Evolutionary conservation across 1,140 invertebrate species (phyloP).

Genomic region (Stegodyphus dumicola): DNA sequence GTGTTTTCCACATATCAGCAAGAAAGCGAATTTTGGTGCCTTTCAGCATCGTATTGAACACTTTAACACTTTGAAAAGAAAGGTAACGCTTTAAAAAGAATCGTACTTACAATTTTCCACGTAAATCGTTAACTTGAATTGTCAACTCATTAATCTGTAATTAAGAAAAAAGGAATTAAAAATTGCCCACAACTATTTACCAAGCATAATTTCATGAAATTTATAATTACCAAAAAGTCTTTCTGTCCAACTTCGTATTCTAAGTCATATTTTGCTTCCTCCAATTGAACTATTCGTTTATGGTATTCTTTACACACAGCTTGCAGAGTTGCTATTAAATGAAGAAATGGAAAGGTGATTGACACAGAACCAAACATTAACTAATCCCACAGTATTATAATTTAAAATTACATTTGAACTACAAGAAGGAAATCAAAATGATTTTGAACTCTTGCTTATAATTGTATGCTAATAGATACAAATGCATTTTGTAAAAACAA

Average conservation of each 20-base stretch:
- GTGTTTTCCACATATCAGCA: too few species aligned
- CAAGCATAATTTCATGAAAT: neutral
- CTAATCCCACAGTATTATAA: too few species aligned
- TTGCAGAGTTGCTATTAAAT: conserved; percentile 86
- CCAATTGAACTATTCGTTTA: conserved; percentile 87
- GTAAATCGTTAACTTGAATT: conserved; percentile 99
- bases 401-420: too few species aligned
- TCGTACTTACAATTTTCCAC: conserved; percentile 98
- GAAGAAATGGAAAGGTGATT: neutral
- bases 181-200: neutral
- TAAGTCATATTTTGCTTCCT: conserved; percentile 98
- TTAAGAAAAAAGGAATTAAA: neutral
- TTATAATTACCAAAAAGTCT: conserved; percentile 84
- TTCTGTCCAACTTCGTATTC: conserved; percentile 94
- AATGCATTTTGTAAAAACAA: too few species aligned
- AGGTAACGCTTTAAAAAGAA: too few species aligned
- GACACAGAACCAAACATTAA: too few species aligned
- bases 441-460: too few species aligned
- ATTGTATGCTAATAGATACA: too few species aligned
- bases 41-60: too few species aligned
- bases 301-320: conserved; percentile 95
- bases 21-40: too few species aligned
- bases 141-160: conserved; percentile 88
- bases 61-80: too few species aligned
- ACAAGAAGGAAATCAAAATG: too few species aligned